Evolutionary conservation across 2,113 vertebrate genomes (phyloP).

Genomic region (Onychorhynchus coronatus): DNA sequence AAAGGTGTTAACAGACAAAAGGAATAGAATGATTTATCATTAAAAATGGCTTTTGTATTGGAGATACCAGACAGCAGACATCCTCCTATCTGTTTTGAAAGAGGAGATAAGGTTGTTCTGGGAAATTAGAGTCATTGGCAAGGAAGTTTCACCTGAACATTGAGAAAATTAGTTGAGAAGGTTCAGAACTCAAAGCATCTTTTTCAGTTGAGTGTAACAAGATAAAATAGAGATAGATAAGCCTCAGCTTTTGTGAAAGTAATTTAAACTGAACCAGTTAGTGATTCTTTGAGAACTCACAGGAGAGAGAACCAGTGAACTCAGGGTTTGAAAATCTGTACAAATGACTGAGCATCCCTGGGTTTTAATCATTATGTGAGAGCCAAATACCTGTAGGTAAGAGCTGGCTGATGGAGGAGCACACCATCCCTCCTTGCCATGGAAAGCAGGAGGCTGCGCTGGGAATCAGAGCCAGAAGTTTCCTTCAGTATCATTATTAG

Average conservation of each 20-base stretch:
- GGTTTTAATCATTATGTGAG: not conserved
- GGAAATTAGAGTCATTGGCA: not conserved
- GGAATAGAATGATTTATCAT: slow-evolving; percentile 22
- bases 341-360: not conserved
- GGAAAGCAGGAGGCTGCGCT: not conserved
- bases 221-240: slow-evolving; percentile 37
- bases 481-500: not conserved
- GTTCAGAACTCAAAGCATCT: slow-evolving; percentile 5
- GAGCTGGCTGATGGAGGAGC: not conserved
- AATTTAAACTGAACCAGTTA: slow-evolving; percentile 25
- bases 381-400: not conserved
- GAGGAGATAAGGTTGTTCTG: slow-evolving; percentile 31
- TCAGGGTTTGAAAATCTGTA: not conserved
- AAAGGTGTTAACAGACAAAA: slow-evolving; percentile 26
- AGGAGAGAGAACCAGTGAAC: not conserved
- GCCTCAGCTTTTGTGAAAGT: not conserved
- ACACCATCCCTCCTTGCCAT: not conserved
- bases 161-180: slow-evolving; percentile 37
- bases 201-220: not conserved
- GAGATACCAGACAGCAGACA: slow-evolving; percentile 1
- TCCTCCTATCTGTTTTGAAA: not conserved
- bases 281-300: not conserved
- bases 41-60: not conserved
- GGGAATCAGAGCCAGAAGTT: not conserved
- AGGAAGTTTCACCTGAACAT: slow-evolving; percentile 9